These are phyloP conservation scores for Melanostoma mellinum DNA, from an alignment of 2,888 invertebrate genomes.

Conservation along the genomic window DNA sequence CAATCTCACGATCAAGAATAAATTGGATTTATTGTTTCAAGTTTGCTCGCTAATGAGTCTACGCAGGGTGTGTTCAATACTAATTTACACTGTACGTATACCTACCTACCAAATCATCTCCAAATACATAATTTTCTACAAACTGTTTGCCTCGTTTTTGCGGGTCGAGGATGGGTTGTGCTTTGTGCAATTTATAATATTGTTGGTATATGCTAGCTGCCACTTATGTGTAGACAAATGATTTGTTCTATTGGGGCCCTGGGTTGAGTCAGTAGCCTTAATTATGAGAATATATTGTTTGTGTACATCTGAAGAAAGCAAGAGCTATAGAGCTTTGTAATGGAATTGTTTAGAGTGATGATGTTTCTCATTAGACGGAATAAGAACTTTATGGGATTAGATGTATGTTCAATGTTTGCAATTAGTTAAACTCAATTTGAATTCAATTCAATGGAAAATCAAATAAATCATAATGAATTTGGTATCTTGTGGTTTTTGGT, in stretches of 20 bases:
- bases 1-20: slow-evolving; percentile 10
- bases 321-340: slow-evolving; percentile 7
- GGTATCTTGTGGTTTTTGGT: background rate
- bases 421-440: slow-evolving; percentile 15
- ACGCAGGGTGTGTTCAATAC: background rate
- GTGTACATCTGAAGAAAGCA: background rate
- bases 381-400: slow-evolving; percentile 24
- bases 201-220: background rate
- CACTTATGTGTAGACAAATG: slow-evolving; percentile 10
- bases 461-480: background rate
- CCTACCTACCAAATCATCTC: slow-evolving; percentile 28
- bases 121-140: slow-evolving; percentile 46
- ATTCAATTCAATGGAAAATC: slow-evolving; percentile 16
- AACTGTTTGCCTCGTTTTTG: slow-evolving; percentile 19
- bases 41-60: slow-evolving; percentile 4
- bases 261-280: slow-evolving; percentile 29
- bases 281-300: slow-evolving; percentile 38
- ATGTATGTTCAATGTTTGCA: slow-evolving; percentile 16
- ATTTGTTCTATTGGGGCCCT: slow-evolving; percentile 17
- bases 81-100: slow-evolving; percentile 31
- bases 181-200: slow-evolving; percentile 33
- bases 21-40: slow-evolving; percentile 22
- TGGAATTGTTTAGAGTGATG: slow-evolving; percentile 51
- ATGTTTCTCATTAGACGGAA: slow-evolving; percentile 37
- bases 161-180: slow-evolving; percentile 17